Base-by-base conservation (phyloP, 2,888 invertebrate genomes). In the Apotomis turbidana region DNA sequence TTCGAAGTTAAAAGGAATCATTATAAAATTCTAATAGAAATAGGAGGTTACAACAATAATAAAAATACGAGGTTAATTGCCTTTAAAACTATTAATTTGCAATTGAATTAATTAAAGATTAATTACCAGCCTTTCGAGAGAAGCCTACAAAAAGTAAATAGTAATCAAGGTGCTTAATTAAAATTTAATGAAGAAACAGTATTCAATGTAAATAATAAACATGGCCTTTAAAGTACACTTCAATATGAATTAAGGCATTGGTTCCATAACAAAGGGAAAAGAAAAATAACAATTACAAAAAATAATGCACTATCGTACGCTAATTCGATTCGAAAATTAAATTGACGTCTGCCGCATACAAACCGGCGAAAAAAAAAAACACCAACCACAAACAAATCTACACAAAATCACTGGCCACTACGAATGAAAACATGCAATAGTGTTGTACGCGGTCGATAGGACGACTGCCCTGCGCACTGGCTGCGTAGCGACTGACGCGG, bases 401-500 rank as follows among this genome's bases (percentile, higher is more conserved):
- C 67, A 68, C 58, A 52, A 72, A 63, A 68, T 72, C 72, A 72
- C 72, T 68, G 58, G 58, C 54, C 49, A 68, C 54, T 38, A 68
- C 62, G 61, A 72, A 68, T 68, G 67, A 72, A 58, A 72, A 72
- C 72, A 68, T 72, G 63, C 68, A 68, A 63, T 61, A 74, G 75
- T 83, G 80, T 83, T 80, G 75, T 58, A 51, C 76, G 76, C 78
- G 80, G 78, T 75, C 78, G 76, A 77, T 75, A 74, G 59, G 61
- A 59, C 84, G 85, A 82, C 77, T 77, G 78, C 62, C 75, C 71
- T 77, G 79, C 78, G 77, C 82, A 79, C 74, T 76, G 79, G 68
- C 77, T 85, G 85, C 82, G 83, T 79, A 74, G 74, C 68, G 76
- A 90, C 90, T 89, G 86, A 71, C 66, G 79, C 80, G 74, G 68